Base-by-base conservation (phyloP, 2,797 vertebrate species). In the Acanthiza pusilla region DNA sequence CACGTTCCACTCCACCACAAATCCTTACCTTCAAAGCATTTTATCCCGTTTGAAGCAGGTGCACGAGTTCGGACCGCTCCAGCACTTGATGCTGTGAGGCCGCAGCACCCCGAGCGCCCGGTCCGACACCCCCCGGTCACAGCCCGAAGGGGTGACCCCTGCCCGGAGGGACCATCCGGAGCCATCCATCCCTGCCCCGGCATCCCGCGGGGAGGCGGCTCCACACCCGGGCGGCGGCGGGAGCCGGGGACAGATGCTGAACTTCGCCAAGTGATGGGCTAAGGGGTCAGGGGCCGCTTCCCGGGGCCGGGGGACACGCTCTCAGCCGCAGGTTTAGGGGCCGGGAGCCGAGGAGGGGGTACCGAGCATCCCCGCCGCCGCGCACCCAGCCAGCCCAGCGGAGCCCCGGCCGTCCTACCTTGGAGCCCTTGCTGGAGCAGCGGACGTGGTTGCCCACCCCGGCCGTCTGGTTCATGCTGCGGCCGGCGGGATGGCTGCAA, bases 401-500 rank as follows among this genome's bases (percentile, higher is more conserved):
- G n/a, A 7, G 2, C 18, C 54, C 13, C 73, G 36, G 61, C 32
- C 32, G 3, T 71, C 98, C 98, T 98, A 99, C 99, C 99, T 99
- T 99, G 36, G 98, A 98, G 70, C 98, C 98, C 60, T 99, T 99
- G 93, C 97, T 65, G 60, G 98, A 97, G 74, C 99, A 99, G 87
- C 99, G 98, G 89, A 99, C 99, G 70, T 98, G 98, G 51, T 99
- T 99, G 42, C 98, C 98, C 80, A 98, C 99, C 78, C 99, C 99
- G 6, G 99, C 99, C 1, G 99, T 99, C 97, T 99, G 99, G 95
- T 99, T 99, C 99, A 99, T 99, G 96, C 71, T 88, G 93, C 9
- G 25, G 43, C 58, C 92, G 82, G 55, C 85, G 61, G 62, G 43
- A 1, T 76, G 42, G 63, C 45, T n/a, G 78, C 7, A 70, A 96